A percentile compares a stretch with the other conserved stretches of the same genome.
phyloP scores from a whole-genome alignment of 2,888 invertebrate genomes.

The Leucophenga maculata region DNA sequence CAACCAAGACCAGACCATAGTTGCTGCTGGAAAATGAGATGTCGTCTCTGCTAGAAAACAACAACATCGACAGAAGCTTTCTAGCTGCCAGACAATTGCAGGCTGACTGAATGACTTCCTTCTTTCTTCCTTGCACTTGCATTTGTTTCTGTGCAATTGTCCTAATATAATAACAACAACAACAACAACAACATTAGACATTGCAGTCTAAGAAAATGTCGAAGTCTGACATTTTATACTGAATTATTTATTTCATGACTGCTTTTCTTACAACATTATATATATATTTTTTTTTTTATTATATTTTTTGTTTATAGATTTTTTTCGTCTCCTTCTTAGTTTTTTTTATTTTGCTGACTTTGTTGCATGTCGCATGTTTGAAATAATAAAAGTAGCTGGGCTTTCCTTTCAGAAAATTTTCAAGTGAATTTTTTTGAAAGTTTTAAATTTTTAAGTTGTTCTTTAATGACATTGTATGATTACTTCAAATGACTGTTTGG shows the following conservation, averaged over 20 bases:
- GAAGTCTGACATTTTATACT: conserved; percentile 60
- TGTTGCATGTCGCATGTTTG: conserved; percentile 4
- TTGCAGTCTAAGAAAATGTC: conserved; percentile 7
- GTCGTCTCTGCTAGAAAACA: not conserved
- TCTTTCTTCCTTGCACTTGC: not conserved
- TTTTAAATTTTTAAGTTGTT: too few relatives aligned
- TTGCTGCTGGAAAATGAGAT: not conserved
- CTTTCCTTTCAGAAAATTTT: too few relatives aligned
- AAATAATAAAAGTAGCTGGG: too few relatives aligned
- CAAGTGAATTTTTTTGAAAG: too few relatives aligned
- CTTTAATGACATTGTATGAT: too few relatives aligned
- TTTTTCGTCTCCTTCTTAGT: too few relatives aligned
- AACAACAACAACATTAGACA: not conserved
- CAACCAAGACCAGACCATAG: not conserved
- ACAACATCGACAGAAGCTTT: not conserved
- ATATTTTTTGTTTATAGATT: not conserved
- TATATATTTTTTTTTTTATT: too few relatives aligned
- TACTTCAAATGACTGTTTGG: too few relatives aligned
- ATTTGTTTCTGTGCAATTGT: conserved; percentile 19
- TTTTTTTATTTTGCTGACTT: conserved; percentile 50
- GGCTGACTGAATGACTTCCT: too few relatives aligned
- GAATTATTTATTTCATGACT: conserved; percentile 62
- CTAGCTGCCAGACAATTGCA: too few relatives aligned
- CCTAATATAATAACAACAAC: conserved; percentile 28
- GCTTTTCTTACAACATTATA: conserved; percentile 49